Conservation (phyloP, 2,797 vertebrate species). For the Chloroceryle amazona region DNA sequence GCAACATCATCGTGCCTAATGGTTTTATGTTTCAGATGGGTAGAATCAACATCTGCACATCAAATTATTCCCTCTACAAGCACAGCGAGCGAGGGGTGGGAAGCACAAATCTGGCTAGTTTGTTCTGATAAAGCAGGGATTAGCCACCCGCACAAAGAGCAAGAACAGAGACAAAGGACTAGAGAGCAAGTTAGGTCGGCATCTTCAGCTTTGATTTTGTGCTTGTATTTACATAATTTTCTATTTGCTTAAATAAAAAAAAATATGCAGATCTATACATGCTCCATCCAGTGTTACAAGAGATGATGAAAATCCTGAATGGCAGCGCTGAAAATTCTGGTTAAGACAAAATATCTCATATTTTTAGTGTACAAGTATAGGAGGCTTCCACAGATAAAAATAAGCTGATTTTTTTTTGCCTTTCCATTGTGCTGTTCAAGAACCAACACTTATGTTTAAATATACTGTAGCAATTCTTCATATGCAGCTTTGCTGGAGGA, state of each 20-base stretch:
- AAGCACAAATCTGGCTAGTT: not conserved
- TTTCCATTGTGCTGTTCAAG: not conserved
- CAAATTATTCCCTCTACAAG: not conserved
- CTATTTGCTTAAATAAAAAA: not conserved
- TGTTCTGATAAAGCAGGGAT: constrained; percentile 14
- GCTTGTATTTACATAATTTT: not conserved
- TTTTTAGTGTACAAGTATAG: not conserved
- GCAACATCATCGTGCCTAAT: not conserved
- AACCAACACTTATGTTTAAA: not conserved
- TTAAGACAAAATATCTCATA: not conserved
- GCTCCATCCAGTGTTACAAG: not conserved
- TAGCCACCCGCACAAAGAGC: not conserved
- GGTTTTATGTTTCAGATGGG: not conserved
- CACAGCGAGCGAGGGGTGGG: not conserved
- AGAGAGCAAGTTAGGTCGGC: not conserved
- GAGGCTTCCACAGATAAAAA: not conserved
- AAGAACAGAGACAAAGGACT: not conserved
- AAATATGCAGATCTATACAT: not conserved
- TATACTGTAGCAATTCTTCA: not conserved
- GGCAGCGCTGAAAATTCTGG: not conserved
- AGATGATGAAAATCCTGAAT: not conserved
- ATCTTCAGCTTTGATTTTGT: not conserved
- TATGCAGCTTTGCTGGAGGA: not conserved
- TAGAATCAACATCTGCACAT: not conserved
- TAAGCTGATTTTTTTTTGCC: not conserved